Conservation (phyloP, 1,140 invertebrate species). For the Scaptomyza pallida region DNA sequence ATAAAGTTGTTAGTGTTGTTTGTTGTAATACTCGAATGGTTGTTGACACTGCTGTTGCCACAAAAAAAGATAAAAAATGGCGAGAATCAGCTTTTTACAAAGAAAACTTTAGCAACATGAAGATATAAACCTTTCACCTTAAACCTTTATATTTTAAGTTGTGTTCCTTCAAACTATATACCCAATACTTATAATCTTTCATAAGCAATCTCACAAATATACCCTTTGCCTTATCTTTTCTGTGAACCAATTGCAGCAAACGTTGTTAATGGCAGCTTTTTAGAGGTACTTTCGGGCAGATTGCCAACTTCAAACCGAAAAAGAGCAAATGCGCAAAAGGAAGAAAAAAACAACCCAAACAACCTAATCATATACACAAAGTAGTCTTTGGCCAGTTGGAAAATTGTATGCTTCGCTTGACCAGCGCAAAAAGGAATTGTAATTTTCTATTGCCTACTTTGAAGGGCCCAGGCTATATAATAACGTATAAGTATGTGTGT, state of each 20-base stretch:
- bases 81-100: slow-evolving; percentile 30
- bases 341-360: neutral
- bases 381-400: neutral
- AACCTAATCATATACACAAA: slow-evolving; percentile 12
- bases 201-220: neutral
- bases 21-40: slow-evolving; percentile 5
- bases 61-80: neutral
- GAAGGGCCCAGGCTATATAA: neutral
- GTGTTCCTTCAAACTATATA: too few species aligned
- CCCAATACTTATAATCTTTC: too few species aligned
- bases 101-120: too few species aligned
- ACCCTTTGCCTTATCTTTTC: neutral
- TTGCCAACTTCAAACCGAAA: too few species aligned
- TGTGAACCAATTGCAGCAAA: neutral
- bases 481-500: neutral
- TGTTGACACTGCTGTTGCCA: slow-evolving; percentile 20
- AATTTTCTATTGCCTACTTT: slow-evolving; percentile 33
- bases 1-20: slow-evolving; percentile 16
- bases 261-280: neutral
- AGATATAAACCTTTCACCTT: too few species aligned
- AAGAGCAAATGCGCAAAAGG: neutral
- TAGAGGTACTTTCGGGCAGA: neutral
- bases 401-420: slow-evolving; percentile 18
- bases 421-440: neutral
- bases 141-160: too few species aligned